Conservation (phyloP, 2,888 invertebrate genomes). For the Apamea sordens region DNA sequence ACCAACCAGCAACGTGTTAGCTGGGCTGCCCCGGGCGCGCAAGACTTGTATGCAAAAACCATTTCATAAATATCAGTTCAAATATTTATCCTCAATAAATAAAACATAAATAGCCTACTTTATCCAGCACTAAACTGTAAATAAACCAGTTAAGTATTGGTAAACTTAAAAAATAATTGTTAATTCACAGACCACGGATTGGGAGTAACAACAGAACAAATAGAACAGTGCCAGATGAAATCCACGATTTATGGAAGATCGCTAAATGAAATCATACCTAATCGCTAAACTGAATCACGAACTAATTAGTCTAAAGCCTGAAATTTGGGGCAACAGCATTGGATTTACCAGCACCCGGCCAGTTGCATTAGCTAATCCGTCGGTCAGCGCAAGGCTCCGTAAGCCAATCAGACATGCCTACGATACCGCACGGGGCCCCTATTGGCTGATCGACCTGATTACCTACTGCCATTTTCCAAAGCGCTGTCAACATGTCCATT, state of each 20-base stretch:
- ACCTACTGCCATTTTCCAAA: constrained; percentile 35
- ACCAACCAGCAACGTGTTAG: neutral
- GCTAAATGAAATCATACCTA: constrained; percentile 47
- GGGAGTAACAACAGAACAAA: neutral
- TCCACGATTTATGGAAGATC: constrained; percentile 10
- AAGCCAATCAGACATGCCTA: constrained; percentile 52
- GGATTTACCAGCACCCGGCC: constrained; percentile 25
- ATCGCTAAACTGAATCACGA: constrained; percentile 51
- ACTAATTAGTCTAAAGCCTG: constrained; percentile 43
- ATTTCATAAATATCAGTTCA: neutral
- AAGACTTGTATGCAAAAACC: neutral
- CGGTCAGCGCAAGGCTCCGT: constrained; percentile 39
- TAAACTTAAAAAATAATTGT: neutral
- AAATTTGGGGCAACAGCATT: constrained; percentile 50
- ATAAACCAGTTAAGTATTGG: neutral
- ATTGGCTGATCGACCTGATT: constrained; percentile 46
- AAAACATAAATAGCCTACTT: neutral
- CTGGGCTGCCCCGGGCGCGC: too few species aligned
- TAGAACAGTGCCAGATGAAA: neutral
- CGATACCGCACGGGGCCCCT: constrained; percentile 13
- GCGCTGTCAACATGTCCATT: constrained; percentile 35
- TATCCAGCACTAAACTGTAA: neutral
- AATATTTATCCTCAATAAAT: neutral
- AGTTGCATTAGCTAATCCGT: constrained; percentile 54
- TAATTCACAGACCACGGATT: neutral